Conservation (phyloP, 2,797 vertebrate genomes). For the Taenioides sp. region DNA sequence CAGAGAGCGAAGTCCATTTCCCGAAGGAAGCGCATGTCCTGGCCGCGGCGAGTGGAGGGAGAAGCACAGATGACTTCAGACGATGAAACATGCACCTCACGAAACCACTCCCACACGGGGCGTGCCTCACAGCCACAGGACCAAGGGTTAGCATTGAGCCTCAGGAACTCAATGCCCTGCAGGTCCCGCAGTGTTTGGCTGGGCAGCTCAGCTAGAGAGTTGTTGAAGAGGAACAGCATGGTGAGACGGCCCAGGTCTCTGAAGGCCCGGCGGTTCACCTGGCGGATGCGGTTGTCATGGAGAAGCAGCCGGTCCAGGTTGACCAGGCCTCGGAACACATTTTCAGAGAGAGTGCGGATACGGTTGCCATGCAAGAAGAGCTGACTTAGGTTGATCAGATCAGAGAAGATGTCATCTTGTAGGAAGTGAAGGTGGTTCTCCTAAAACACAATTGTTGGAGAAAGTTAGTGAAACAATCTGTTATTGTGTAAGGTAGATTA, state of each 20-base stretch:
- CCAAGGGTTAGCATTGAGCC: slow-evolving; percentile 96
- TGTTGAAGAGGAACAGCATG: slow-evolving; percentile 98
- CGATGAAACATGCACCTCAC: slow-evolving; percentile 86
- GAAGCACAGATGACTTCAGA: slow-evolving; percentile 88
- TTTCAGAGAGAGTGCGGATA: slow-evolving; percentile 90
- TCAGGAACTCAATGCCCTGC: slow-evolving; percentile 90
- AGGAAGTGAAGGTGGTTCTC: slow-evolving; percentile 94
- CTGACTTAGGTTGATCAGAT: slow-evolving; percentile 95
- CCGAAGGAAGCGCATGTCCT: slow-evolving; percentile 89
- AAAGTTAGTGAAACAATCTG: neutral
- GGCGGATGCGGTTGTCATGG: slow-evolving; percentile 89
- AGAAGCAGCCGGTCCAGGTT: slow-evolving; percentile 92
- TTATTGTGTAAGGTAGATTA: neutral
- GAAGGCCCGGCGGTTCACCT: slow-evolving; percentile 90
- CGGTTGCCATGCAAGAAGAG: slow-evolving; percentile 95
- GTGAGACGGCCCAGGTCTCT: slow-evolving; percentile 89
- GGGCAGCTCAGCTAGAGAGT: slow-evolving; percentile 88
- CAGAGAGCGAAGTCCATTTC: slow-evolving; percentile 90
- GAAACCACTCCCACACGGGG: slow-evolving; percentile 95
- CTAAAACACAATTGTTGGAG: slow-evolving; percentile 54
- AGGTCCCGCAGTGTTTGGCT: slow-evolving; percentile 89
- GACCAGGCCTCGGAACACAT: slow-evolving; percentile 90
- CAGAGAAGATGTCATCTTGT: slow-evolving; percentile 94
- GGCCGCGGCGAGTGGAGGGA: slow-evolving; percentile 84
- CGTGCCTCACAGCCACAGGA: slow-evolving; percentile 92